Conservation (phyloP, 1,140 invertebrate genomes). For the Microplitis demolitor region DNA sequence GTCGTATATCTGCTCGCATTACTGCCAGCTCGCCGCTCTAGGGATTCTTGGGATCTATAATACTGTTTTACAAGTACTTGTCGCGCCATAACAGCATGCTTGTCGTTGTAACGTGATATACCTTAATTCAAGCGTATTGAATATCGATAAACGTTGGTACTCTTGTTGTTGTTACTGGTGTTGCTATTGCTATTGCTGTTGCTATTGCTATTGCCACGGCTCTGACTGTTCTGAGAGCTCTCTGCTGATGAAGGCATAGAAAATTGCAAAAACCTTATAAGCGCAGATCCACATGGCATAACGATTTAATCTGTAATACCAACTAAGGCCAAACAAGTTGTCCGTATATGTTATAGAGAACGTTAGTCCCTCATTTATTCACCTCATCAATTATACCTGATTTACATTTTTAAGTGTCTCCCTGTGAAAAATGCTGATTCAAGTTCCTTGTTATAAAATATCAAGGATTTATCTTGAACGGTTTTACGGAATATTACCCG, state of each 20-base stretch:
- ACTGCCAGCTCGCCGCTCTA: background rate
- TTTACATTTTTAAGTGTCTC: background rate
- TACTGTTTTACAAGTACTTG: too few species aligned
- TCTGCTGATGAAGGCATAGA: background rate
- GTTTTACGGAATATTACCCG: too few species aligned
- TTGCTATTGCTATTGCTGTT: too few species aligned
- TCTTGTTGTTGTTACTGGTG: too few species aligned
- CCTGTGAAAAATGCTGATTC: background rate
- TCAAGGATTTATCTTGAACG: background rate
- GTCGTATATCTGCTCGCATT: conserved; percentile 38
- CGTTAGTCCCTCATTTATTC: background rate
- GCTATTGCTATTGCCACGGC: too few species aligned
- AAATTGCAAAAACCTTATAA: background rate
- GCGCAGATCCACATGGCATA: background rate
- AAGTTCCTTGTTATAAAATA: background rate
- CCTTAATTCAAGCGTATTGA: too few species aligned
- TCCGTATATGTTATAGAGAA: background rate
- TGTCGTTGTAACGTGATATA: too few species aligned
- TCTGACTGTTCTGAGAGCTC: background rate
- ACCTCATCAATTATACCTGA: background rate
- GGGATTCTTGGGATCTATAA: background rate
- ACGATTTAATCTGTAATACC: conserved; percentile 13
- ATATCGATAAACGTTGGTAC: too few species aligned
- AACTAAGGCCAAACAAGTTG: conserved; percentile 4
- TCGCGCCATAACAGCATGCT: too few species aligned